Conservation (phyloP, 2,888 invertebrate species). For the Plagodis pulveraria region DNA sequence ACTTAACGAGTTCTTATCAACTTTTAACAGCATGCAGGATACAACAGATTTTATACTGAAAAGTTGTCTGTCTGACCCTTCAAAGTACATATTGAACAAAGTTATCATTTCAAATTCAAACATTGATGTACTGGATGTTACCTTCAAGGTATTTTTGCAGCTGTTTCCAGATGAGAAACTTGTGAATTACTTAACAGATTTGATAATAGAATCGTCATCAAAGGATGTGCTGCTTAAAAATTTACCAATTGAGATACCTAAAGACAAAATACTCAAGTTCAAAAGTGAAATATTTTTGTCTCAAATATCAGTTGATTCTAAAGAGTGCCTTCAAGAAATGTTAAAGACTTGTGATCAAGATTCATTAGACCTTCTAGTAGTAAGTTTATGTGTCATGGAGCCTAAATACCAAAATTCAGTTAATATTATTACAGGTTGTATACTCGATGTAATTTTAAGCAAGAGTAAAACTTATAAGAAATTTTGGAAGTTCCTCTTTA, state of each 20-base stretch:
- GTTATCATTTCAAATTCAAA: slow-evolving; percentile 66
- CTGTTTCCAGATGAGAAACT: slow-evolving; percentile 62
- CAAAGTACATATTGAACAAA: slow-evolving; percentile 69
- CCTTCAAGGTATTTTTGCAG: slow-evolving; percentile 62
- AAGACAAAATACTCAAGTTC: slow-evolving; percentile 56
- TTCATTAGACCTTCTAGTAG: slow-evolving; percentile 57
- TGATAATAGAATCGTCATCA: slow-evolving; percentile 72
- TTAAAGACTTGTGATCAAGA: slow-evolving; percentile 54
- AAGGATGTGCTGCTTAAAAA: slow-evolving; percentile 63
- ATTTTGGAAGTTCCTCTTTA: slow-evolving; percentile 67
- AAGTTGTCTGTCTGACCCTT: slow-evolving; percentile 64
- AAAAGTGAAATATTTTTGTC: slow-evolving; percentile 62
- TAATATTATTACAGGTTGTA: slow-evolving; percentile 45
- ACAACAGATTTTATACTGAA: slow-evolving; percentile 51
- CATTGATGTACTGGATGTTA: slow-evolving; percentile 59
- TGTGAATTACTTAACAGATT: slow-evolving; percentile 59
- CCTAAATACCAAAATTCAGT: slow-evolving; percentile 44
- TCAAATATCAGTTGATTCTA: slow-evolving; percentile 51
- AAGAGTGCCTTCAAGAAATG: slow-evolving; percentile 47
- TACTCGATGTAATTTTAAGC: slow-evolving; percentile 51
- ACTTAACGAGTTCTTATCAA: slow-evolving; percentile 69
- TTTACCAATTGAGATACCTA: slow-evolving; percentile 53
- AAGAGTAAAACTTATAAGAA: slow-evolving; percentile 51
- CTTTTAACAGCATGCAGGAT: slow-evolving; percentile 50
- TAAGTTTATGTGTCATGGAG: slow-evolving; percentile 59